A percentile compares a stretch with the other conserved stretches of the same genome.
These are phyloP conservation scores for Kryphioiulus occultus DNA, from an alignment of 2,888 invertebrate species.

Conservation along the genomic window DNA sequence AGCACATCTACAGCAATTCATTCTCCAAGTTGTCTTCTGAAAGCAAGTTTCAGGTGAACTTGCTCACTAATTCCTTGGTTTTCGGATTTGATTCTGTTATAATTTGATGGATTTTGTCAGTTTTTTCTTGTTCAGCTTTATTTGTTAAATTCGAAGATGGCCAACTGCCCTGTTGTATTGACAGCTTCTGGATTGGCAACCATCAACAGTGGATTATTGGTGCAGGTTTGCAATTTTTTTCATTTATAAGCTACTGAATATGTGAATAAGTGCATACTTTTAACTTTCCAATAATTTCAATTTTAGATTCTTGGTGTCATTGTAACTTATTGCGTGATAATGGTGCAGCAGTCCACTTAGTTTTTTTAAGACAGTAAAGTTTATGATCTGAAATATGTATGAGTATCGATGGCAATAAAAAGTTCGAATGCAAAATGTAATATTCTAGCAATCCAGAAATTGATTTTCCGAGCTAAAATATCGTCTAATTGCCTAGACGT, in stretches of 20 bases:
- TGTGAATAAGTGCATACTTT: no score
- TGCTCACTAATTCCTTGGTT: not conserved
- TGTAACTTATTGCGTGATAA: not conserved
- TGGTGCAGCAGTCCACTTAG: conserved; percentile 10
- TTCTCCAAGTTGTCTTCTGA: not conserved
- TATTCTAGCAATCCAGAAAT: no score
- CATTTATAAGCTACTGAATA: no score
- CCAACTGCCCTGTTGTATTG: not conserved
- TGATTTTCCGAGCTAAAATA: no score
- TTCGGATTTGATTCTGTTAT: not conserved
- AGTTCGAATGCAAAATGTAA: no score
- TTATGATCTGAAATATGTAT: no score
- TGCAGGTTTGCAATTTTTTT: not conserved
- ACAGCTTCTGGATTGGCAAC: not conserved
- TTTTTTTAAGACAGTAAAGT: not conserved
- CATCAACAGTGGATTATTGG: not conserved
- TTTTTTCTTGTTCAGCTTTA: not conserved
- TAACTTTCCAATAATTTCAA: not conserved
- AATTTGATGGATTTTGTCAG: no score
- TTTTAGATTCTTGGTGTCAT: conserved; percentile 37
- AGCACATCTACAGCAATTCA: not conserved
- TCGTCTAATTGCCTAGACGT: no score
- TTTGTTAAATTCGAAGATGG: not conserved
- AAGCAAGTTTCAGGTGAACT: not conserved
- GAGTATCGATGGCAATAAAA: no score